Conservation (phyloP, 2,113 vertebrate species). For the Verasper variegatus region DNA sequence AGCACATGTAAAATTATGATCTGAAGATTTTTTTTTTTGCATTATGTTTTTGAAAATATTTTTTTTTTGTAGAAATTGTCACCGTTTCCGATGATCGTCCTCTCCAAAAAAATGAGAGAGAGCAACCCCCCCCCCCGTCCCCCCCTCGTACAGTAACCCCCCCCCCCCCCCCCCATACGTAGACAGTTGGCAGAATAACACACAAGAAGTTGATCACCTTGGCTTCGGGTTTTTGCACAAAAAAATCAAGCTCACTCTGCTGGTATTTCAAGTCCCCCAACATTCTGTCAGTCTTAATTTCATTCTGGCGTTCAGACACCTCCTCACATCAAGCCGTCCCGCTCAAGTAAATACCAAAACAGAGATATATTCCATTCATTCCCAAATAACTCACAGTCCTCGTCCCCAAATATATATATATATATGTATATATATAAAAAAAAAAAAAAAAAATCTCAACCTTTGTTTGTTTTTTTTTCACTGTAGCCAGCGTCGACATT, state of each 20-base stretch:
- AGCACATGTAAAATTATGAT: slow-evolving; percentile 83
- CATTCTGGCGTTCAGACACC: slow-evolving; percentile 49
- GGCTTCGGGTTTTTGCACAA: slow-evolving; percentile 67
- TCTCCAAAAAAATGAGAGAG: slow-evolving; percentile 81
- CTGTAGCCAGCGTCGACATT: slow-evolving; percentile 76
- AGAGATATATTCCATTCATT: slow-evolving; percentile 60
- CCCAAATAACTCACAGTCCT: slow-evolving; percentile 51
- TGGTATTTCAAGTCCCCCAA: slow-evolving; percentile 76
- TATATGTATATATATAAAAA: slow-evolving; percentile 29
- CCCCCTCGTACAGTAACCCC: slow-evolving; percentile 64
- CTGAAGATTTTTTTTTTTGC: slow-evolving; percentile 71
- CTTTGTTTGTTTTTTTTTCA: slow-evolving; percentile 60
- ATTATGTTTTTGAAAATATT: slow-evolving; percentile 80
- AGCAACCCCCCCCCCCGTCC: slow-evolving; percentile 55
- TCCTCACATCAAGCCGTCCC: slow-evolving; percentile 25
- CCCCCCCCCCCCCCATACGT: slow-evolving; percentile 56
- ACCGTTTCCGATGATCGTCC: slow-evolving; percentile 73
- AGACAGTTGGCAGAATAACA: slow-evolving; percentile 79
- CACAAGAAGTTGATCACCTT: slow-evolving; percentile 72
- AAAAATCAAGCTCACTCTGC: slow-evolving; percentile 75
- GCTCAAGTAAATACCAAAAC: slow-evolving; percentile 60
- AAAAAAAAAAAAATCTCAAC: slow-evolving; percentile 30
- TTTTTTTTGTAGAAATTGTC: slow-evolving; percentile 76
- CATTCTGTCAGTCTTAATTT: slow-evolving; percentile 60
- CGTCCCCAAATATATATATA: slow-evolving; percentile 58